phyloP scores from a whole-genome alignment of 2,797 vertebrate species.

The Ptychobarbus kaznakovi region DNA sequence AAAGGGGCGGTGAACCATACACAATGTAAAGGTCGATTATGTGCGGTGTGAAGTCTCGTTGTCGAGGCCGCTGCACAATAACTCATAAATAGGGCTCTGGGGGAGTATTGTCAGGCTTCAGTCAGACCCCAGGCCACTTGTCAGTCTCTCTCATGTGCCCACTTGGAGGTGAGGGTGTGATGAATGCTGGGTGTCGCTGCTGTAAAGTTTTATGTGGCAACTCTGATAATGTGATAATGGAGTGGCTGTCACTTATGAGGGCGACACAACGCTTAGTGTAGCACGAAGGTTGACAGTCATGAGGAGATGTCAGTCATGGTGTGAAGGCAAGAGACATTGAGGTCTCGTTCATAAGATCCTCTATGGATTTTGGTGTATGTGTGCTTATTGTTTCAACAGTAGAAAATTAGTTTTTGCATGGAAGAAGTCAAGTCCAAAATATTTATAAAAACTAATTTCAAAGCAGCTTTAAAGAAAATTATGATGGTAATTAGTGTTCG shows the following conservation, averaged over 20 bases:
- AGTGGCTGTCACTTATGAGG: constrained; percentile 59
- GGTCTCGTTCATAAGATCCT: constrained; percentile 6
- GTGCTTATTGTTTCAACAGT: background rate
- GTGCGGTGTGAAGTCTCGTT: constrained; percentile 9
- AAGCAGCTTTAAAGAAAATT: background rate
- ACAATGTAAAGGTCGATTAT: constrained; percentile 45
- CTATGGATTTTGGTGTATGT: constrained; percentile 1
- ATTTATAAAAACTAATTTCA: background rate
- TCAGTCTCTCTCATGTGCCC: constrained; percentile 42
- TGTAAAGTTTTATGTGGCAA: constrained; percentile 65
- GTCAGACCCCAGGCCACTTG: constrained; percentile 39
- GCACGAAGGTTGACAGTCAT: constrained; percentile 20
- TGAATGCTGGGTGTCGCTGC: constrained; percentile 61
- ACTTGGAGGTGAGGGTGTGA: constrained; percentile 61
- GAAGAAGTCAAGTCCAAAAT: background rate
- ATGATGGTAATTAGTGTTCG: background rate
- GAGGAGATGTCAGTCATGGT: constrained; percentile 32
- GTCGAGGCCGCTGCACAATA: background rate
- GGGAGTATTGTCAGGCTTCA: constrained; percentile 48
- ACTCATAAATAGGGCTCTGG: constrained; percentile 10
- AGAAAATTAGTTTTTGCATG: background rate
- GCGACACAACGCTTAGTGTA: background rate
- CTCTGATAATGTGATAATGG: constrained; percentile 66
- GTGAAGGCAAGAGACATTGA: background rate
- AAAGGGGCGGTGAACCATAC: constrained; percentile 22